Conservation (phyloP, 2,113 vertebrate genomes). For the Zosterops lateralis region DNA sequence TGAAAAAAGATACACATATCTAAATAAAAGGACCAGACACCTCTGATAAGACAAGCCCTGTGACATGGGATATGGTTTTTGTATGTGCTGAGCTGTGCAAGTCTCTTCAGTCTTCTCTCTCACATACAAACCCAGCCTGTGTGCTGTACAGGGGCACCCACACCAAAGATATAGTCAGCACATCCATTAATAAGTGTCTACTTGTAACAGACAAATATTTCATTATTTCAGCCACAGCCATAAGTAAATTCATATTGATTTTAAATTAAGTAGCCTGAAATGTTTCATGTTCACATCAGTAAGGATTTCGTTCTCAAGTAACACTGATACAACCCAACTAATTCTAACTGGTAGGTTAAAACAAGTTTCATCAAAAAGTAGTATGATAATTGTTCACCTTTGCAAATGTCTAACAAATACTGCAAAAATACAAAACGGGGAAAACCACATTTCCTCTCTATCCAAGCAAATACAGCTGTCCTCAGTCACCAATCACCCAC, state of each 20-base stretch:
- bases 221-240: neutral
- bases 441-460: neutral
- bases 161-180: neutral
- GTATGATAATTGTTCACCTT: neutral
- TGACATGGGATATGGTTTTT: neutral
- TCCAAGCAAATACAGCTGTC: neutral
- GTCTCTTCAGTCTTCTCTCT: neutral
- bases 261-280: neutral
- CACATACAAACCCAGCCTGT: neutral
- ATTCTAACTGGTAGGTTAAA: neutral
- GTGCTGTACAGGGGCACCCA: neutral
- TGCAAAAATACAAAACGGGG: neutral
- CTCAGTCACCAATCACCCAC: neutral
- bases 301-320: neutral
- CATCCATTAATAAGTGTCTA: neutral
- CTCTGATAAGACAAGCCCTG: neutral
- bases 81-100: neutral
- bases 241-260: neutral
- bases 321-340: neutral
- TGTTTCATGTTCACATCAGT: neutral
- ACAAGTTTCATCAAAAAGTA: neutral
- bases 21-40: neutral
- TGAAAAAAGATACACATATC: neutral
- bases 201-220: neutral
- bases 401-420: neutral